Conservation (phyloP, 1,140 invertebrate species). For the Bombus impatiens region DNA sequence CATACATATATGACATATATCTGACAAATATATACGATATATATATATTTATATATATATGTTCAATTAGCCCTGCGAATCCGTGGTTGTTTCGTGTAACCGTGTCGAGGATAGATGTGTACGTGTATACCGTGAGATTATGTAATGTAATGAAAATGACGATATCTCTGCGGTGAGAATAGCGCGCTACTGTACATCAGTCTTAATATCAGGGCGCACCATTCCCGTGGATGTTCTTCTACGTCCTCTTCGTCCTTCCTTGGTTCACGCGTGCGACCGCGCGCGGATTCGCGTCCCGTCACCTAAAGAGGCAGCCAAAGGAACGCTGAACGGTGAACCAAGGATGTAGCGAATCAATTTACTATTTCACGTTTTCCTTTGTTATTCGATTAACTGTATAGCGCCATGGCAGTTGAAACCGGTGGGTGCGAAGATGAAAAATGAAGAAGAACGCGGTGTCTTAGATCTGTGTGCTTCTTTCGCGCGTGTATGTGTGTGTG, state of each 20-base stretch:
- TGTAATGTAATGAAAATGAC: slow-evolving; percentile 64
- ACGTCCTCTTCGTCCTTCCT: slow-evolving; percentile 10
- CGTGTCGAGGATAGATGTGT: slow-evolving; percentile 26
- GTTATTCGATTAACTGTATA: slow-evolving; percentile 69
- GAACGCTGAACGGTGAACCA: neutral
- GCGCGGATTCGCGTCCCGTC: neutral
- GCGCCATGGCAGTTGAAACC: slow-evolving; percentile 79
- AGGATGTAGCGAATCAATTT: neutral
- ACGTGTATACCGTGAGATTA: slow-evolving; percentile 18
- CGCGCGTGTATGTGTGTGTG: neutral
- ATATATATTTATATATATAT: slow-evolving; percentile 70
- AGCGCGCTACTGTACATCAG: slow-evolving; percentile 83
- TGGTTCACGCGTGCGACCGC: neutral
- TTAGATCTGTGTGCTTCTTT: neutral
- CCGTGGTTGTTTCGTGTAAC: slow-evolving; percentile 49
- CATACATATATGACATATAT: slow-evolving; percentile 71
- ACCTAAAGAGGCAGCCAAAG: neutral
- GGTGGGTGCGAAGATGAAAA: slow-evolving; percentile 62
- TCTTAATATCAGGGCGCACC: slow-evolving; percentile 83
- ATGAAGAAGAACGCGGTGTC: neutral
- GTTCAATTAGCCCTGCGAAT: slow-evolving; percentile 70
- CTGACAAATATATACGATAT: slow-evolving; percentile 68
- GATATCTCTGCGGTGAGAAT: slow-evolving; percentile 73
- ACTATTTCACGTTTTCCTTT: slow-evolving; percentile 49
- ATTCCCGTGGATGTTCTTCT: slow-evolving; percentile 77